Conservation (phyloP, 2,888 invertebrate genomes). For the Imbricaverruca yamaguchii region DNA sequence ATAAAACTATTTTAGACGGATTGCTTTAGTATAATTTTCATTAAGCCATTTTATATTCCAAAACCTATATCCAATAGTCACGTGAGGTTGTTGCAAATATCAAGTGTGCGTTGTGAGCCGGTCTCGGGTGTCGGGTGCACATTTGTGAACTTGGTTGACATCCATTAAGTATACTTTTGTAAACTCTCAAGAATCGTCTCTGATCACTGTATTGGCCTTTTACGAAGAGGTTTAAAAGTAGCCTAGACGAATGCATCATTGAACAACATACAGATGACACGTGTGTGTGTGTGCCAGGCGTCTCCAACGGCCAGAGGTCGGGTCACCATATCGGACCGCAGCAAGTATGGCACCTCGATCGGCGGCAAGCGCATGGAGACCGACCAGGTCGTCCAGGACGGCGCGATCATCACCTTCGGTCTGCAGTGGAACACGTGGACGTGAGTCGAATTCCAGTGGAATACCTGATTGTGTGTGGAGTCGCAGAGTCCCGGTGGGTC, state of each 20-base stretch:
- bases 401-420: neutral
- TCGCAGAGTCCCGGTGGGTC: too few species aligned
- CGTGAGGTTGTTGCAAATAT: too few species aligned
- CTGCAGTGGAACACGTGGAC: slow-evolving; percentile 11
- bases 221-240: neutral
- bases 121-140: too few species aligned
- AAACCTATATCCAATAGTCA: too few species aligned
- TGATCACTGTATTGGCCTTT: neutral
- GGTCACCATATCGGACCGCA: neutral
- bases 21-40: too few species aligned
- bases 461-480: too few species aligned
- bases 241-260: neutral
- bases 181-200: neutral
- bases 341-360: slow-evolving; percentile 7
- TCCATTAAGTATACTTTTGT: neutral
- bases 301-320: neutral
- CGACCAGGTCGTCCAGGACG: neutral
- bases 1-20: too few species aligned
- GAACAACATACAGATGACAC: neutral
- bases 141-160: too few species aligned
- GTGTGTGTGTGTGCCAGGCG: neutral
- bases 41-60: too few species aligned
- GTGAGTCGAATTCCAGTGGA: neutral
- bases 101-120: too few species aligned
- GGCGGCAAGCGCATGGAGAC: neutral